Evolutionary conservation across 2,888 invertebrate genomes (phyloP), one percentile per base, ranked within the genome.

Genomic region (Drosophila imparisetae): DNA sequence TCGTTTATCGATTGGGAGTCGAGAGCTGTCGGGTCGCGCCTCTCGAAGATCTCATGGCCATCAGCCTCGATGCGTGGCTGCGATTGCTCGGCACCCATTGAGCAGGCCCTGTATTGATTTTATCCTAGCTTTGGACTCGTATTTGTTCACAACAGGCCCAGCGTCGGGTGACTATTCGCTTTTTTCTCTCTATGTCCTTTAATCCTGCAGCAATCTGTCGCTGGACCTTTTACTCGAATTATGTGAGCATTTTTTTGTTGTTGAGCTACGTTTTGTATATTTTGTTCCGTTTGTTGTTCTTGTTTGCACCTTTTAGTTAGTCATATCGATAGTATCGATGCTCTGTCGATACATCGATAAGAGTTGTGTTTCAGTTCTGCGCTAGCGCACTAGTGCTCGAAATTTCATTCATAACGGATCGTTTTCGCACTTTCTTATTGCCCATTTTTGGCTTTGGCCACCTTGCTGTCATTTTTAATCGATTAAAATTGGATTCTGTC

Each of bases 61-160:
- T 91, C 91, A 10, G 84, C 81, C 53, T 90, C 91, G 13, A 80
- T 82, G 49, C 90, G 93, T 69, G 94, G 93, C n/a, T 94, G 93
- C 0, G 95, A 95, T 79, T 95, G 95, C 78, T 95, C 95, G 0
- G 95, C 95, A n/a, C 95, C 95, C 95, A 95, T 95, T 76, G 48
- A 42, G 36, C 69, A 59, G 53, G 40, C 45, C 52, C 29, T 49
- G 48, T 80, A 79, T 74, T 70, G 77, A 77, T 77, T 80, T 80
- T 80, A 52, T 59, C 38, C 34, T 18, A 36, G 36, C 32, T 62
- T 40, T 45, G 18, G 29, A 55, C 24, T 48, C 18, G 29, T 42
- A n/a, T 21, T 30, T 36, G 13, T 21, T 10, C 21, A 24, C 59
- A 38, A 10, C 27, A 45, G 52, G 15, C n/a, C 11, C 38, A 7